A percentile compares a stretch with the other conserved stretches of the same genome.
phyloP scores from a whole-genome alignment of 2,113 vertebrate genomes.

The Myotis brandtii region DNA sequence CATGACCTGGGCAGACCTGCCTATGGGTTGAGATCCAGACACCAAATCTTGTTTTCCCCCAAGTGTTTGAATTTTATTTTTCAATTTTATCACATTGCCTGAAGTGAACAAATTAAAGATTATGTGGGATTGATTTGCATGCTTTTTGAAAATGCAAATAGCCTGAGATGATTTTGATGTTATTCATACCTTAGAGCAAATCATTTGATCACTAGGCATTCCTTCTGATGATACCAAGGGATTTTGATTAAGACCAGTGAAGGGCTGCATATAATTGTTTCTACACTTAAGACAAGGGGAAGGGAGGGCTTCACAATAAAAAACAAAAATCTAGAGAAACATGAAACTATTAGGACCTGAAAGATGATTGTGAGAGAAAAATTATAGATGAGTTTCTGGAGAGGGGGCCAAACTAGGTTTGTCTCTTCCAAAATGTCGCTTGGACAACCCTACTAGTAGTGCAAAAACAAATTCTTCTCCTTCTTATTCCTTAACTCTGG shows the following conservation, averaged over 20 bases:
- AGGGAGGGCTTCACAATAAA: not conserved
- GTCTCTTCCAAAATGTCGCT: not conserved
- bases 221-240: not conserved
- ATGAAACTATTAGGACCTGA: not conserved
- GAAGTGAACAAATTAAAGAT: not conserved
- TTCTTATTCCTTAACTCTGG: not conserved
- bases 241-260: not conserved
- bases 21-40: not conserved
- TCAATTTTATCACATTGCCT: not conserved
- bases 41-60: not conserved
- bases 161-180: not conserved
- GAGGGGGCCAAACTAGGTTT: not conserved
- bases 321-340: not conserved
- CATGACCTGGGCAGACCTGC: not conserved
- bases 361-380: not conserved
- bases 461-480: not conserved
- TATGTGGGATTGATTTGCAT: not conserved
- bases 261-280: not conserved
- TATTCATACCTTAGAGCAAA: not conserved
- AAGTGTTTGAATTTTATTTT: not conserved
- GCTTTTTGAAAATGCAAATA: conserved; percentile 38
- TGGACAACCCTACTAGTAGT: not conserved
- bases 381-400: not conserved
- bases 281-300: not conserved
- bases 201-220: not conserved